Base-by-base conservation (phyloP, 2,797 vertebrate genomes). In the Cacajao melanocephalus region DNA sequence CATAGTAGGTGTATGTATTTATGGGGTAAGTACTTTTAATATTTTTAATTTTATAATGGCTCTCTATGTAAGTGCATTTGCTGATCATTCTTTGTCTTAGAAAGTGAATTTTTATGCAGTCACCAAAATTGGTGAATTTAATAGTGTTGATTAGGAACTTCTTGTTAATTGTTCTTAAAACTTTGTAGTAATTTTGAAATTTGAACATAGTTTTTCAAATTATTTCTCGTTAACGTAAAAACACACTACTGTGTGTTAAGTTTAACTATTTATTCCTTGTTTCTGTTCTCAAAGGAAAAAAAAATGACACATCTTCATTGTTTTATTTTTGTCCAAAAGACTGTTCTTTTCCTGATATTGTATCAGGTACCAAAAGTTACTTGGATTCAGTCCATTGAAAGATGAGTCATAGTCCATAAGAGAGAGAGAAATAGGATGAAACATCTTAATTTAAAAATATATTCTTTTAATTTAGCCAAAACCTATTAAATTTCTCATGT, bases 321-420 rank as follows among this genome's bases (percentile, higher is more conserved):
- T 73, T 78, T 88, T 79, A 41, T 85, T 52, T 20, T 95, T 85
- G 20, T 84, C n/a, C 80, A 85, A 85, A 86, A 64, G 50, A 76
- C 8, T 88, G 4, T 93, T 88, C 19, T 61, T 97, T 97, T 88
- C 28, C 28, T 95, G 44, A 72, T 87, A 17, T 0, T 91, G 19
- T 97, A 26, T 96, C 33, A 93, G 79, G 50, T 83, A 83, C 20
- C 84, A 52, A 93, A 92, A 76, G 28, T 96, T 78, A 88, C 26
- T 48, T 88, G 22, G 61, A n/a, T 36, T 88, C 57, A 64, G 3
- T 86, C 20, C 55, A 12, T 73, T 96, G 44, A 83, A 96, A 64
- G 30, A 76, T 90, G 57, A 44, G 79, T 89, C 30, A 72, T 55
- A 67, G 44, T 96, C 46, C 6, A 79, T 14, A 58, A 90, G 33